Base-by-base conservation (phyloP, 30 jellyfish, hydroid and myxozoan genomes). In the Nemopilema nomurai region DNA sequence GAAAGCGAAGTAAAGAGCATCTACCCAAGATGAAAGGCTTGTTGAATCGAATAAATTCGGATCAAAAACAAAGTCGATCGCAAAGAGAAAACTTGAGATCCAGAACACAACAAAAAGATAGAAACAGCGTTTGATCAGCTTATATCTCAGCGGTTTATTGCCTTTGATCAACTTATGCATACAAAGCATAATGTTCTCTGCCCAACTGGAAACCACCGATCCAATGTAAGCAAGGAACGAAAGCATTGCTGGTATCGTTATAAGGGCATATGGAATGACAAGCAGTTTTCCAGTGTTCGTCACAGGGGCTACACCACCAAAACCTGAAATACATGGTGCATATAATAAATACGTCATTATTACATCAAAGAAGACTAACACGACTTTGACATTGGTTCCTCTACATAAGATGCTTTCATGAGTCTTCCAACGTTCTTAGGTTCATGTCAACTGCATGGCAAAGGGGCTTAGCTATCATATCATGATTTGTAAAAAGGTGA, bases 261-360 rank as follows among this genome's bases (percentile, higher is more conserved):
- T 22, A 71, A 83, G 62, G 4, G 91, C 91, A 67, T 83, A 83
- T 19, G 85, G 86, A 30, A 83, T 83, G 26, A 83, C 86, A 22
- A 83, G 85, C 86, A 83, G 3, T 28, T 71, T 83, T 0, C 91
- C 91, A 28, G 49, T 26, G 1, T 57, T 78, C 9, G 91, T 23
- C 64, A 70, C 71, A n/a, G 91, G 85, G 18, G 91, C 71, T 23
- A 83, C 57, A 24, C 28, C 32, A 22, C 91, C 91, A 69, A 13
- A 83, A 0, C 91, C 91, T 83, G 27, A 19, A 51, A 67, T 0
- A 49, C 50, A 49, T 19, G 20, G n/a, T n/a, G n/a, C n/a, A n/a
- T n/a, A n/a, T n/a, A n/a, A n/a, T n/a, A n/a, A n/a, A n/a, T n/a
- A n/a, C n/a, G n/a, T n/a, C n/a, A n/a, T n/a, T n/a, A n/a, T n/a